Base-by-base conservation (phyloP, 2,888 invertebrate genomes). In the Acanthoscelides obtectus region DNA sequence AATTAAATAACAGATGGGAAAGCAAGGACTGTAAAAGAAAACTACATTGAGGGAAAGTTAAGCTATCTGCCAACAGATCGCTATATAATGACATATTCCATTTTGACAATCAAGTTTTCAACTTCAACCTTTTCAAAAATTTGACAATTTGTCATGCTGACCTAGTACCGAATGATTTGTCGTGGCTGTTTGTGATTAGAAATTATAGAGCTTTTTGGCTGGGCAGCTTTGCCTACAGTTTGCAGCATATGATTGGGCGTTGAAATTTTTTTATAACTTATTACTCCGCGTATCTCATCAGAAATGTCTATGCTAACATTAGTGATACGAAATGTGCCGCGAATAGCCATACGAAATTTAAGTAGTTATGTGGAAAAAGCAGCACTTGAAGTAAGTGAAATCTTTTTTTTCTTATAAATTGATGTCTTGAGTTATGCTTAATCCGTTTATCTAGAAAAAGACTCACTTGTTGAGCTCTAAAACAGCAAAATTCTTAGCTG, bases 261-360 rank as follows among this genome's bases (percentile, higher is more conserved):
- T 71, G 69, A 66, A 66, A 21, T 66, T 64, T n/a, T n/a, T n/a
- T n/a, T n/a, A 45, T 45, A 6, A 12, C 45, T 45, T 6, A 3
- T 45, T 45, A 1, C 17, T 45, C 12, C 1, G 1, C 17, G 8
- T 45, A 12, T 17, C 17, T 6, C 45, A 45, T 45, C 45, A 45
- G 12, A 71, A 71, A 81, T 81, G 81, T 79, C 81, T 70, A 81
- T 88, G 83, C 83, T 88, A 76, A 85, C 85, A 71, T 80, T 87
- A 79, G 84, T 87, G 75, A 83, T 86, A 76, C 86, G 88, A 76
- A 86, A 83, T 79, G 77, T 88, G 79, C 86, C 86, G 76, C 85
- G 86, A 74, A 78, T 81, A 78, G 81, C 84, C 78, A 69, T 81
- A 67, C 80, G 82, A 69, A 79, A 79, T 71, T 72, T 83, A 76